Conservation (phyloP, 2,888 invertebrate species). For the Sphecodes monilicornis region DNA sequence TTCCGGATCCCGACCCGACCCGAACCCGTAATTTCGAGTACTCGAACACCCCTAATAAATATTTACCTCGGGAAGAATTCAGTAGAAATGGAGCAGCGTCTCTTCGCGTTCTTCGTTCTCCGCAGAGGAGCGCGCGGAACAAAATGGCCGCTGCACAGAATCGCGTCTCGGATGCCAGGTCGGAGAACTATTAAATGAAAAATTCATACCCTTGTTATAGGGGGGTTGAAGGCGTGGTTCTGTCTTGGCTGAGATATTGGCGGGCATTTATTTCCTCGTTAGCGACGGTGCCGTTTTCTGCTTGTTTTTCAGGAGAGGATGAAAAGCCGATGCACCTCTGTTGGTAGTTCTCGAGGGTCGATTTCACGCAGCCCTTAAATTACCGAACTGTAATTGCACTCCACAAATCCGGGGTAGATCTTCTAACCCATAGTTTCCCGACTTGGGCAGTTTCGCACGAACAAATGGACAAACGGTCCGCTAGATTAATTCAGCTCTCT, state of each 20-base stretch:
- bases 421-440: not conserved
- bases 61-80: no score
- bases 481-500: conserved; percentile 5
- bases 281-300: conserved; percentile 35
- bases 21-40: no score
- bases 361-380: conserved; percentile 21
- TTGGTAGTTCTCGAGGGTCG: conserved; percentile 15
- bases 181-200: conserved; percentile 69
- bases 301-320: conserved; percentile 33
- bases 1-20: no score
- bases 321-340: conserved; percentile 27
- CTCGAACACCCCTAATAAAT: no score
- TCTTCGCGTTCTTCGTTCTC: not conserved
- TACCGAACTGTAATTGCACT: conserved; percentile 6
- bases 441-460: not conserved
- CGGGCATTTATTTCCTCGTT: conserved; percentile 75
- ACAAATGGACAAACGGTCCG: not conserved
- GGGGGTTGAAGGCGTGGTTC: conserved; percentile 56
- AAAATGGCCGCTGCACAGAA: not conserved
- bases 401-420: not conserved
- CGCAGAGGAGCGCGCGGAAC: not conserved
- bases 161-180: conserved; percentile 52
- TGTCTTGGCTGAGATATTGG: conserved; percentile 74
- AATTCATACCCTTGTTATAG: conserved; percentile 67
- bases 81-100: not conserved